Evolutionary conservation across 30 jellyfish, hydroid and myxozoan genomes (phyloP).

Genomic region (Rhopilema esculentum): DNA sequence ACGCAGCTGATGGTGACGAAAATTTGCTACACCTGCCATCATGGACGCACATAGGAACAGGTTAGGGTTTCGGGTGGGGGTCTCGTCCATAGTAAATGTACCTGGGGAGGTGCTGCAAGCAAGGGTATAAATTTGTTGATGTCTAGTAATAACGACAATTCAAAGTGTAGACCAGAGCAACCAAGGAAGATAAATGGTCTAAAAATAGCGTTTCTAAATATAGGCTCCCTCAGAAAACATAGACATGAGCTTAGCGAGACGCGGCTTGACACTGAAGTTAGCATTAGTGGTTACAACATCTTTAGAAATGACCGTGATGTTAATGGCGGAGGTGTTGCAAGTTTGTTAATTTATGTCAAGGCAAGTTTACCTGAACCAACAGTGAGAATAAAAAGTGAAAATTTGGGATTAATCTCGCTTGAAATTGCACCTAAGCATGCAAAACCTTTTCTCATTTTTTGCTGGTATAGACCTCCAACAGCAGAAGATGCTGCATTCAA

Average conservation of each 20-base stretch:
- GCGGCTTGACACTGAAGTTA: slow-evolving; percentile 23
- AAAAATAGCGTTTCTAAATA: not conserved
- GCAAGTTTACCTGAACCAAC: slow-evolving; percentile 14
- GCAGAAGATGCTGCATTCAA: not conserved
- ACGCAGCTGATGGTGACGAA: no score
- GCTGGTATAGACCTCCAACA: slow-evolving; percentile 18
- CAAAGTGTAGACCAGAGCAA: slow-evolving; percentile 1
- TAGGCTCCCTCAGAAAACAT: slow-evolving; percentile 2
- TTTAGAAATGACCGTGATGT: slow-evolving; percentile 10
- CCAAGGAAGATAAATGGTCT: slow-evolving; percentile 4
- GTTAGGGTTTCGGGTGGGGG: no score
- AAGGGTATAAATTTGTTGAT: no score
- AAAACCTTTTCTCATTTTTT: not conserved
- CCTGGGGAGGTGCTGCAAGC: no score
- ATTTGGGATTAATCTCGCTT: slow-evolving; percentile 4
- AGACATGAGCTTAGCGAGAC: slow-evolving; percentile 7
- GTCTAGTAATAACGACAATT: not conserved
- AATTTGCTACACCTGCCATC: no score
- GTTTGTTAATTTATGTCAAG: not conserved
- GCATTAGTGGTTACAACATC: slow-evolving; percentile 14
- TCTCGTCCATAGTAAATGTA: no score
- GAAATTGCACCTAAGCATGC: slow-evolving; percentile 3
- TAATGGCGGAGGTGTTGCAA: slow-evolving; percentile 13
- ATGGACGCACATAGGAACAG: no score
- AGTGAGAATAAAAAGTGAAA: not conserved